Percentiles rank a stretch among this genome's conserved stretches.
These are phyloP conservation scores for Drosophila kanekoi DNA, from an alignment of 2,888 invertebrate species.

Conservation along the genomic window DNA sequence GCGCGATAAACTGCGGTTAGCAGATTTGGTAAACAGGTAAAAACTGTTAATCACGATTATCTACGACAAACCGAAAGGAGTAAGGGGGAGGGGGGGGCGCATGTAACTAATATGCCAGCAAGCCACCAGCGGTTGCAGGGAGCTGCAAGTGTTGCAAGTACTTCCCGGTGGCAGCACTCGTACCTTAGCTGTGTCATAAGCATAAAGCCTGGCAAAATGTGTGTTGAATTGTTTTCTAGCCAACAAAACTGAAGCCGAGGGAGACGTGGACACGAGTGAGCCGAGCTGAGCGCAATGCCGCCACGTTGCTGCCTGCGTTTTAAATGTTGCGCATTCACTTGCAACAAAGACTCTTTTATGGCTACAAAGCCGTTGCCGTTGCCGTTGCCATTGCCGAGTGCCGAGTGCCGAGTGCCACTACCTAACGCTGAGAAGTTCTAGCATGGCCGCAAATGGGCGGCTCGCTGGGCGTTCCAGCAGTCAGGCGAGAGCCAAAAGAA, in stretches of 20 bases:
- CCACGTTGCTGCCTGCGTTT: slow-evolving; percentile 36
- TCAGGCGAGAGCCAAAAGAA: slow-evolving; percentile 6
- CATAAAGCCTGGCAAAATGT: slow-evolving; percentile 50
- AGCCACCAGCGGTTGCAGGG: background rate
- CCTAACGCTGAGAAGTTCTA: slow-evolving; percentile 27
- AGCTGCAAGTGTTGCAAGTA: slow-evolving; percentile 28
- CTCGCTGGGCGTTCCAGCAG: slow-evolving; percentile 23
- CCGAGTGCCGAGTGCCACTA: slow-evolving; percentile 29
- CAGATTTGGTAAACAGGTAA: slow-evolving; percentile 20
- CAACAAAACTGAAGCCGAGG: slow-evolving; percentile 49
- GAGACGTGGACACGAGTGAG: background rate
- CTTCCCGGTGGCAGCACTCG: slow-evolving; percentile 11
- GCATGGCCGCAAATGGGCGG: slow-evolving; percentile 45
- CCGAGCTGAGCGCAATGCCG: slow-evolving; percentile 14
- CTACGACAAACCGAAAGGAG: slow-evolving; percentile 33
- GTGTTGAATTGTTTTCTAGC: slow-evolving; percentile 60
- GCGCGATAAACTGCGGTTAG: slow-evolving; percentile 38
- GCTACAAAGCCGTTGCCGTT: slow-evolving; percentile 47
- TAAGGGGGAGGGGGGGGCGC: slow-evolving; percentile 18
- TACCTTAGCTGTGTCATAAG: slow-evolving; percentile 35
- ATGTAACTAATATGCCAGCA: slow-evolving; percentile 50
- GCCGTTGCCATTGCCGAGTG: slow-evolving; percentile 1
- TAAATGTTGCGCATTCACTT: slow-evolving; percentile 72
- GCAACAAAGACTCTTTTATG: slow-evolving; percentile 71
- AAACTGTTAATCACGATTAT: slow-evolving; percentile 56